Base-by-base conservation (phyloP, 1,140 invertebrate species). In the Lethocerus indicus region DNA sequence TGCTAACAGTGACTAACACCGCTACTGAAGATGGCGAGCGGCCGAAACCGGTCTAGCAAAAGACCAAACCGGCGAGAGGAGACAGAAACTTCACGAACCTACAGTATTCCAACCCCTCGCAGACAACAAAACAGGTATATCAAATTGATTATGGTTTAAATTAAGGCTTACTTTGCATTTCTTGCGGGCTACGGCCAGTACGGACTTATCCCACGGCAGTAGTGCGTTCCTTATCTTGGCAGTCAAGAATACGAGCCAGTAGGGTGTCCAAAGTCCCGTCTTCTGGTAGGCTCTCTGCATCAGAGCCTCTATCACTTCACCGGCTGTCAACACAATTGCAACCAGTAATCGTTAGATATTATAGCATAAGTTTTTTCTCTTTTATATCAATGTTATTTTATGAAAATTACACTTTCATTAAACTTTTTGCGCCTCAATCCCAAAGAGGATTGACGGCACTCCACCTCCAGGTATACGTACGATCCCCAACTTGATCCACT, bases 181-280 rank as follows among this genome's bases (percentile, higher is more conserved):
- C 24, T 42, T 32, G 5, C 29, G 27, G 13, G 49, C 35, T 43
- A 47, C 29, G 37, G 32, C 27, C 9, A 50, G 46, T 14, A 56
- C 7, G 42, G 37, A 40, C 23, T 35, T 40, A 23, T 53, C 50
- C 55, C 55, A 56, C 1, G 45, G 50, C 2, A 53, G 13, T 1
- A 47, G 37, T 18, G 45, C 36, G 14, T 16, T 25, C 27, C 29
- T 39, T 1, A 56, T 54, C 42, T 51, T 56, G 1, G 55, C 52
- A 6, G 55, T 56, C 1, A 53, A 32, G 21, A 51, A 56, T 3
- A 54, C 27, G 20, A 35, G 18, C 55, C 52, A 53, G 7, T 16
- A 14, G 0, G 20, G 1, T 3, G 25, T 32, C 52, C 52, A 53
- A 3, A 9, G 5, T 32, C 3, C 16, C 1, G 21, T 26, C 26